phyloP scores from a whole-genome alignment of 2,888 invertebrate genomes.

The Heliconius charithonia region DNA sequence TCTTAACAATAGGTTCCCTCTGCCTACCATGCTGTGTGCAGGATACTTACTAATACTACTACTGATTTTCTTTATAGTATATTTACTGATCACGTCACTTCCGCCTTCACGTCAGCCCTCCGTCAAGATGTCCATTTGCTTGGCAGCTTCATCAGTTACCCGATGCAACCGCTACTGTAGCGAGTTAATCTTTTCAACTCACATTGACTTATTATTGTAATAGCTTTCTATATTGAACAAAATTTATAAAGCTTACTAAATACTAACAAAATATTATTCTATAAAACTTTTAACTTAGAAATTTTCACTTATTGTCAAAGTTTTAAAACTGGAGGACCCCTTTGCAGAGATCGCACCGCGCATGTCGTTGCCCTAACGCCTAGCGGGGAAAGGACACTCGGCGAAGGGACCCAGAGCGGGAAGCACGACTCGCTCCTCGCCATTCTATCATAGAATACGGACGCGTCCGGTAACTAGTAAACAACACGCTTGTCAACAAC shows the following conservation, averaged over 20 bases:
- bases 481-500: conserved; percentile 51
- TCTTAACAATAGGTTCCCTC: too few relatives aligned
- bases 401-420: conserved; percentile 59
- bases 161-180: conserved; percentile 42
- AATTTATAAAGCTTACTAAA: not conserved
- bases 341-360: conserved; percentile 73
- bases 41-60: too few relatives aligned
- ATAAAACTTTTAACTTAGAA: conserved; percentile 74
- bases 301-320: conserved; percentile 80
- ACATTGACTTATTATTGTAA: conserved; percentile 2
- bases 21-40: too few relatives aligned
- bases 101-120: conserved; percentile 26
- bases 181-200: conserved; percentile 45
- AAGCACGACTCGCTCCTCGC: conserved; percentile 57
- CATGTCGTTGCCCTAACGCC: conserved; percentile 56
- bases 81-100: conserved; percentile 43
- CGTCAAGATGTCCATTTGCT: conserved; percentile 41
- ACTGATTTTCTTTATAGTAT: conserved; percentile 31
- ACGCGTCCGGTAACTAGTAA: conserved; percentile 67
- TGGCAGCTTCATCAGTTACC: conserved; percentile 42
- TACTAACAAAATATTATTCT: conserved; percentile 47
- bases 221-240: too few relatives aligned
- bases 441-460: conserved; percentile 62
- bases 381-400: conserved; percentile 73
- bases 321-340: conserved; percentile 82